Evolutionary conservation across 2,888 invertebrate species (phyloP).

Genomic region (Nomada fabriciana): DNA sequence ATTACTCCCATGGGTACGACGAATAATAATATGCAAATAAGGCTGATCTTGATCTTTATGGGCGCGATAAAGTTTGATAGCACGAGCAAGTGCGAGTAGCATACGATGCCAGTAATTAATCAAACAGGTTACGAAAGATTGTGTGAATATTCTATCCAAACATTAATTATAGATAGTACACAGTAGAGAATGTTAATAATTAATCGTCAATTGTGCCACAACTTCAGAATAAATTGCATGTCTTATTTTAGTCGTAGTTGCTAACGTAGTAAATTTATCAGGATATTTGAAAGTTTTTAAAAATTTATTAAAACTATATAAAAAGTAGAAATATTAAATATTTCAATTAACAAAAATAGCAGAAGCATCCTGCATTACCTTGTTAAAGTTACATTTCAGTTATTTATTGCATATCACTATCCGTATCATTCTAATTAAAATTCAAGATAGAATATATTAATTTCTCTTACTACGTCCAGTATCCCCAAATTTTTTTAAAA

Average conservation of each 20-base stretch:
- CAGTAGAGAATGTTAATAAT: conserved; percentile 13
- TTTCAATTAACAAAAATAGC: too few relatives aligned
- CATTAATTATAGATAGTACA: conserved; percentile 14
- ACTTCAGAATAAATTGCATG: neutral
- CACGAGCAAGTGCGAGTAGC: conserved; percentile 22
- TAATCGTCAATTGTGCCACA: neutral
- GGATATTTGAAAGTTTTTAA: too few relatives aligned
- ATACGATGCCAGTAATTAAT: conserved; percentile 36
- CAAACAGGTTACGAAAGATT: conserved; percentile 48
- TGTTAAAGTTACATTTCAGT: too few relatives aligned
- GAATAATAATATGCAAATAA: conserved; percentile 60
- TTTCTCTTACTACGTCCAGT: too few relatives aligned
- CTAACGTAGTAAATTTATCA: neutral
- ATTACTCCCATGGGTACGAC: conserved; percentile 44
- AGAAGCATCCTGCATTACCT: too few relatives aligned
- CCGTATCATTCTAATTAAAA: too few relatives aligned
- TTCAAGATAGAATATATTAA: too few relatives aligned
- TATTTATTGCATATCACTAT: too few relatives aligned
- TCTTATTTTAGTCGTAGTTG: neutral
- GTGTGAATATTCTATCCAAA: conserved; percentile 24
- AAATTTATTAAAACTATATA: too few relatives aligned
- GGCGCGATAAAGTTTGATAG: conserved; percentile 51
- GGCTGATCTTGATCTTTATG: conserved; percentile 52
- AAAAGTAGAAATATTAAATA: too few relatives aligned
- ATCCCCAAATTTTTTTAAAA: too few relatives aligned